Evolutionary conservation across 2,888 invertebrate species (phyloP), one percentile per base, ranked within the genome.

Genomic region (Eubasilissa splendida): DNA sequence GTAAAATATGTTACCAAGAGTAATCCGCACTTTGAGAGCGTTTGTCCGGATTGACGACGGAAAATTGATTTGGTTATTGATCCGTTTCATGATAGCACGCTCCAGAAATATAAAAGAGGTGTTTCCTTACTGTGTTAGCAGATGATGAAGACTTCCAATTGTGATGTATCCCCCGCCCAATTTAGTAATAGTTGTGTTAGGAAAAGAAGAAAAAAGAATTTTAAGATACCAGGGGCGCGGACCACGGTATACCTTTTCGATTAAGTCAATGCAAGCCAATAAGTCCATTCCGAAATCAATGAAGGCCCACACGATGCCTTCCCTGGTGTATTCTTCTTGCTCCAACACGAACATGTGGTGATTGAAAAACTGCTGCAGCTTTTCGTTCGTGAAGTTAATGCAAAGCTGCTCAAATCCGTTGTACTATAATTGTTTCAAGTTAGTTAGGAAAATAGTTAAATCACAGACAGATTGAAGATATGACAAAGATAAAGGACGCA

Each of bases 261-360:
- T 97, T 98, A 98, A 92, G 90, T 97, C 97, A 91, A 98, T 98
- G 93, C 97, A 97, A 90, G 96, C 96, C 87, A 95, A 94, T 90
- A 98, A 93, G 91, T 98, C 97, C 95, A 98, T 96, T 90, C 98
- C 98, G 90, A 98, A 98, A 93, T 98, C 97, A 90, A 98, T 98
- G 93, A 98, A 98, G 85, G 93, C 93, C 98, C 98, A 98, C 88
- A 96, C 93, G 91, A 98, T 97, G 88, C 97, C 97, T 90, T 98
- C 97, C 87, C 91, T 93, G 90, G 96, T 96, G 92, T 98, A 98
- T 89, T 97, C 97, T 90, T 98, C 97, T 94, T 98, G 97, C 90
- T 98, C 97, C 86, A 98, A 94, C 86, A 98, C 97, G 91, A 98
- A 98, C 97, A 98, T 98, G 94, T 98, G 96, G 88, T 98, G 97